Evolutionary conservation across 1,140 invertebrate species (phyloP), one percentile per base, ranked within the genome.

Genomic region (Heliconius eleuchia): DNA sequence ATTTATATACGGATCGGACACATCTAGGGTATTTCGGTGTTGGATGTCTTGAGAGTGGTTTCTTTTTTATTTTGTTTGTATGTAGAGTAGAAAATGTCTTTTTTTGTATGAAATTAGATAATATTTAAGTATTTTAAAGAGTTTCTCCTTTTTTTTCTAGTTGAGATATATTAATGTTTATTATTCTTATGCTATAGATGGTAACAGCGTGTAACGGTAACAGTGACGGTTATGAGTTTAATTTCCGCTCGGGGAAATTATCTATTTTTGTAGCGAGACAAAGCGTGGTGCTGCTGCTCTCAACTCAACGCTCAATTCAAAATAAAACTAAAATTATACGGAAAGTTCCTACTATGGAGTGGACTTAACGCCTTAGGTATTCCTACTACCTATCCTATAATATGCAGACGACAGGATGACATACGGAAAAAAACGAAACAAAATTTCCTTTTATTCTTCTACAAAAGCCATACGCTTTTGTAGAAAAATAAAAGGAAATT

Each of bases 1-100:
- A 92, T 93, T 91, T 92, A 91, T 92, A 89, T 90, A 86, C 77
- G 85, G 87, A 86, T 87, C 83, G 85, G 85, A 88, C 83, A 86
- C 84, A 87, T 90, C 89, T 90, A 85, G 89, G 86, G 81, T 84
- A 79, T 46, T 30, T 77, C 16, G 73, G 42, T 60, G 77, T 9
- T 77, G 27, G 52, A 82, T 23, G 71, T 79, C 5, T 73, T 27
- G 81, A 78, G 87, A 89, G 89, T 27, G 83, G 85, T 60, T 85
- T 75, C 0, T 19, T 39, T 37, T 71, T 71, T 6, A 8, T 39
- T 37, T 71, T 71, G 23, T 60, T 1, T 60, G 11, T 30, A 34
- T 34, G 30, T 34, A 34, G 30, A 34, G 30, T 34, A 2, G 30
- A 34, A 34, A 34, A 34, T 3, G 30, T 34, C 3, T 18, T 18